Percentiles rank a stretch among this genome's conserved stretches.
Conservation (phyloP, 2,888 invertebrate species). For the Anarsia innoxiella region DNA sequence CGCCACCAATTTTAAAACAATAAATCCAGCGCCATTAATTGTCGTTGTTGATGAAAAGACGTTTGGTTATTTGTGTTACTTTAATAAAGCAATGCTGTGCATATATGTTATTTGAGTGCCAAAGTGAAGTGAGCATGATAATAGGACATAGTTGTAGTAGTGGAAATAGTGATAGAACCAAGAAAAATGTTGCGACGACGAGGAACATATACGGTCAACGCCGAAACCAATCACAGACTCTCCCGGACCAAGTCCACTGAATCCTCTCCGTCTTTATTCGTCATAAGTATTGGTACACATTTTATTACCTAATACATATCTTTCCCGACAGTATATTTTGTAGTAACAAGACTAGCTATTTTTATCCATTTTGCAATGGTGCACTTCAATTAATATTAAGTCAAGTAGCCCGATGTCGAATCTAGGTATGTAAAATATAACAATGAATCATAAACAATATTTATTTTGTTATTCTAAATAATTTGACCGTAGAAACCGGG, state of each 20-base stretch:
- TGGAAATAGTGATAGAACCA: background rate
- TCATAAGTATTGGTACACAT: conserved; percentile 49
- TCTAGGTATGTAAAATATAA: too few species aligned
- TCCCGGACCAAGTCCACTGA: conserved; percentile 36
- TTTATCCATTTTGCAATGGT: too few species aligned
- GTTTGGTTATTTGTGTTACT: too few species aligned
- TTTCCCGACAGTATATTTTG: too few species aligned
- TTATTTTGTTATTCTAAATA: too few species aligned
- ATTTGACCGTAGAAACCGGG: too few species aligned
- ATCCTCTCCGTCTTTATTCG: conserved; percentile 28
- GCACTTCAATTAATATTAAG: too few species aligned
- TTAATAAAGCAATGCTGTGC: background rate
- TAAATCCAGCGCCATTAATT: conserved; percentile 8
- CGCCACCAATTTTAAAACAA: conserved; percentile 44
- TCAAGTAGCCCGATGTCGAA: too few species aligned
- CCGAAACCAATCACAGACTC: conserved; percentile 40
- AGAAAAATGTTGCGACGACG: conserved; percentile 60
- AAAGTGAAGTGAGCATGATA: background rate
- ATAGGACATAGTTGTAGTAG: background rate
- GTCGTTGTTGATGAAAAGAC: too few species aligned
- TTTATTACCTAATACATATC: conserved; percentile 5
- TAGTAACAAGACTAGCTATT: too few species aligned
- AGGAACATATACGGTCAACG: conserved; percentile 64
- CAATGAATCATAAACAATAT: too few species aligned
- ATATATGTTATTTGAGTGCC: too few species aligned